These are phyloP conservation scores for Dryobotodes eremita DNA, from an alignment of 2,888 invertebrate species.

Conservation along the genomic window DNA sequence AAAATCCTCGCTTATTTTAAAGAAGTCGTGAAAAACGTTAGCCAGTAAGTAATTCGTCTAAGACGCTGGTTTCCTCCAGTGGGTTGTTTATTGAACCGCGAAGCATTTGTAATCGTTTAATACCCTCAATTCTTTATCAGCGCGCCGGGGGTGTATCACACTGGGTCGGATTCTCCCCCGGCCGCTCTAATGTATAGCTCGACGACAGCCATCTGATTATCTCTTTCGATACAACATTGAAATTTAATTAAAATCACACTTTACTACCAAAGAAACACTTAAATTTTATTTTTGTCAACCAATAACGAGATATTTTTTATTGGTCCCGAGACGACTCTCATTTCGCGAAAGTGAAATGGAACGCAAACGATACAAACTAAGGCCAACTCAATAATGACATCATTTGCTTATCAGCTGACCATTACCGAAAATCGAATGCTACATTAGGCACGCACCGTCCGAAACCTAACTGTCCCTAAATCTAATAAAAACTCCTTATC, in stretches of 20 bases:
- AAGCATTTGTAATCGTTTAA: conserved; percentile 91
- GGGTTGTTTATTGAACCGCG: conserved; percentile 90
- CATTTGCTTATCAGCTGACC: conserved; percentile 91
- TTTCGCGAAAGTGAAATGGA: conserved; percentile 74
- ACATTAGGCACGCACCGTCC: conserved; percentile 88
- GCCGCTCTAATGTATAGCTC: conserved; percentile 83
- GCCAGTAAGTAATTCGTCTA: conserved; percentile 84
- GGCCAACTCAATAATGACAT: conserved; percentile 86
- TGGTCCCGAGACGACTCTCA: conserved; percentile 56
- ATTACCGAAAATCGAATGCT: conserved; percentile 90
- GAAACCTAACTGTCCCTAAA: conserved; percentile 82
- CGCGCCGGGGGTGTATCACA: conserved; percentile 77
- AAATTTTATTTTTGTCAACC: conserved; percentile 68
- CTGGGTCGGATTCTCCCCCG: conserved; percentile 80
- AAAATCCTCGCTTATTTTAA: conserved; percentile 22
- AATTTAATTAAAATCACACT: conserved; percentile 71
- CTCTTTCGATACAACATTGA: conserved; percentile 73
- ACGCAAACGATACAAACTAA: conserved; percentile 86
- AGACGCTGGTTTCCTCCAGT: conserved; percentile 82
- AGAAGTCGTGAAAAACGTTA: conserved; percentile 60
- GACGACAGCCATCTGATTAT: conserved; percentile 87
- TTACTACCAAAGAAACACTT: conserved; percentile 56
- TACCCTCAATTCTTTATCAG: conserved; percentile 91
- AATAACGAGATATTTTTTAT: conserved; percentile 71
- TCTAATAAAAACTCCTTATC: conserved; percentile 89